These are phyloP conservation scores for Muricea muricata DNA, from an alignment of 92 coral and sea anemone species.

Conservation along the genomic window DNA sequence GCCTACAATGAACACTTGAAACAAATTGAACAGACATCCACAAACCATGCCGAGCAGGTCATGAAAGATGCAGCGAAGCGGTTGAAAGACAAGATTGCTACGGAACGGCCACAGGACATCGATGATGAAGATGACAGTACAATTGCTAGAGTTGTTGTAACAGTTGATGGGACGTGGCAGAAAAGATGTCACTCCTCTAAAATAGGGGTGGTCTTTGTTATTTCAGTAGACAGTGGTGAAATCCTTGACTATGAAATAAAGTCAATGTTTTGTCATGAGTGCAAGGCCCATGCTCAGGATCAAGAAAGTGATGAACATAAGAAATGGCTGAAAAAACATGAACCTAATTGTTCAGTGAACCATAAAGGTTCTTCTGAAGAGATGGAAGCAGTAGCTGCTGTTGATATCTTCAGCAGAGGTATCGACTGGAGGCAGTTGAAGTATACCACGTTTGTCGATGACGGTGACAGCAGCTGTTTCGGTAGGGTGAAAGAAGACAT, in stretches of 20 bases:
- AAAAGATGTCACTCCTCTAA: too few species aligned
- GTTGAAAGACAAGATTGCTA: too few species aligned
- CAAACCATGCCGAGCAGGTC: constrained; percentile 51
- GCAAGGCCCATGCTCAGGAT: constrained; percentile 25
- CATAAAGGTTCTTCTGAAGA: constrained; percentile 14
- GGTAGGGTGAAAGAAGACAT: constrained; percentile 13
- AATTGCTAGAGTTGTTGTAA: constrained; percentile 33
- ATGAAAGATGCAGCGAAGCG: constrained; percentile 63
- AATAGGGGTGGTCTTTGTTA: too few species aligned
- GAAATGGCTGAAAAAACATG: constrained; percentile 54
- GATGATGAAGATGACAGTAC: constrained; percentile 11
- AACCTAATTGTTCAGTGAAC: constrained; percentile 24
- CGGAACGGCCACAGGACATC: constrained; percentile 28
- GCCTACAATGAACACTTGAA: constrained; percentile 54
- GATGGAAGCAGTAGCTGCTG: constrained; percentile 17
- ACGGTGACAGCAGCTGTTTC: constrained; percentile 37
- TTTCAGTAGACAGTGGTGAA: too few species aligned
- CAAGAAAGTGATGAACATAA: constrained; percentile 45
- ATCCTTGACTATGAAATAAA: too few species aligned
- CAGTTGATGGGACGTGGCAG: constrained; percentile 35
- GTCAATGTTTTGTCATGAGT: constrained; percentile 69
- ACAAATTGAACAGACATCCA: constrained; percentile 38
- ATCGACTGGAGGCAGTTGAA: not conserved
- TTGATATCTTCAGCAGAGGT: constrained; percentile 17
- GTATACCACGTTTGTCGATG: constrained; percentile 30